Conservation (phyloP, 2,113 vertebrate species). For the Plectropomus leopardus region DNA sequence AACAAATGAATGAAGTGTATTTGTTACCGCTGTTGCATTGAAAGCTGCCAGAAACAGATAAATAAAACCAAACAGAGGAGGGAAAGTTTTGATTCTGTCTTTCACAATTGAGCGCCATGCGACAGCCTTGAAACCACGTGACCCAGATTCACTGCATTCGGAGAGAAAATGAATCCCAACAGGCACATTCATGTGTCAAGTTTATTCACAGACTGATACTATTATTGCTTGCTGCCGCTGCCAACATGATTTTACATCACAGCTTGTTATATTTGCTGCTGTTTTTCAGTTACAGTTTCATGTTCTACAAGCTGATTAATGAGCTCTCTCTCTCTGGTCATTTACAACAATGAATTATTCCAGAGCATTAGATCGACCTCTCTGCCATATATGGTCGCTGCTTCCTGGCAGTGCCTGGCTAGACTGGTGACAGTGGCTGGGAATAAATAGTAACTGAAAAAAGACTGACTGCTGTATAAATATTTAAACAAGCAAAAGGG, state of each 20-base stretch:
- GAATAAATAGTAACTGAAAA: slow-evolving; percentile 54
- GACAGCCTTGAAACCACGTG: slow-evolving; percentile 33
- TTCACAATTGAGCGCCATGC: slow-evolving; percentile 13
- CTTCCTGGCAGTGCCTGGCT: slow-evolving; percentile 18
- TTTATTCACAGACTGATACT: neutral
- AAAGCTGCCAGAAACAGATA: slow-evolving; percentile 63
- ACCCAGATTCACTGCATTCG: slow-evolving; percentile 28
- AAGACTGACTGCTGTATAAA: slow-evolving; percentile 74
- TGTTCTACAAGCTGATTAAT: slow-evolving; percentile 46
- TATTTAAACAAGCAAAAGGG: slow-evolving; percentile 86
- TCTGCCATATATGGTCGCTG: slow-evolving; percentile 35
- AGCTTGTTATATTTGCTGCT: neutral
- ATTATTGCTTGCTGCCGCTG: neutral
- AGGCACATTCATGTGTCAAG: slow-evolving; percentile 18
- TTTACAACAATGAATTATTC: slow-evolving; percentile 64
- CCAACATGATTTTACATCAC: neutral
- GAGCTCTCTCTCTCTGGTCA: slow-evolving; percentile 13
- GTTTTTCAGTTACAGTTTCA: slow-evolving; percentile 1
- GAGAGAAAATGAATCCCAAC: slow-evolving; percentile 39
- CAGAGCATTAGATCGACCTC: slow-evolving; percentile 63
- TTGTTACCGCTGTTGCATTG: slow-evolving; percentile 46
- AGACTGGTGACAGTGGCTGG: slow-evolving; percentile 37
- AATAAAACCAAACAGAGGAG: slow-evolving; percentile 52
- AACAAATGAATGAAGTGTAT: slow-evolving; percentile 81
- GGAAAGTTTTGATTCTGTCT: slow-evolving; percentile 52